Percentiles rank a stretch among this genome's conserved stretches.
Conservation (phyloP, 2,797 vertebrate genomes). For the Onychomys arenicola region DNA sequence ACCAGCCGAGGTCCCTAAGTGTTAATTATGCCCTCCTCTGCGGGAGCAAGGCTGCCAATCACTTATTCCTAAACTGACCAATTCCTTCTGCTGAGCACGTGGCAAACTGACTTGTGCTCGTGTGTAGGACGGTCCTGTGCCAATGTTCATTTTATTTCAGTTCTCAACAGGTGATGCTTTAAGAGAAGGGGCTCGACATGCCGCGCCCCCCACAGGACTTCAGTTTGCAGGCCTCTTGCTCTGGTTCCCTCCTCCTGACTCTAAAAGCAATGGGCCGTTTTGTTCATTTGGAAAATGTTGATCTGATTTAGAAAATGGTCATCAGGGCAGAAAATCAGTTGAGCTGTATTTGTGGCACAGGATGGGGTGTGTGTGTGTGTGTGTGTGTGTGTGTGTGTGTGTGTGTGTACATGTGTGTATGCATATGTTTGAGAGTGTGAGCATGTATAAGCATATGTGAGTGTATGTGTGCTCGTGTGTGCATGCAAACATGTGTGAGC, state of each 20-base stretch:
- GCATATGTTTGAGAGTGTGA: too few relatives aligned
- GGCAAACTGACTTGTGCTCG: background rate
- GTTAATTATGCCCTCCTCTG: background rate
- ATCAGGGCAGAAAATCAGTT: background rate
- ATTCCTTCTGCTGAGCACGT: background rate
- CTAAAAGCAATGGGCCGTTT: background rate
- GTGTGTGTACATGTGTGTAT: too few relatives aligned
- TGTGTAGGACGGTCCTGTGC: background rate
- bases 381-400: background rate
- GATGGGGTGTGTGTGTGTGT: background rate
- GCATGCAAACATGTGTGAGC: rapidly evolving
- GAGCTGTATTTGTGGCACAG: background rate
- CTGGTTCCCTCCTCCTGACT: too few relatives aligned
- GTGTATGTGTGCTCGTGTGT: background rate
- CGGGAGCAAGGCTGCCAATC: background rate
- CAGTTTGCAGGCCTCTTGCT: too few relatives aligned
- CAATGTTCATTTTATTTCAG: background rate
- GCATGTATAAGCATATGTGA: too few relatives aligned
- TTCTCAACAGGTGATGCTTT: constrained; percentile 11
- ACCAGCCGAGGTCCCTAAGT: background rate
- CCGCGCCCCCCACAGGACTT: too few relatives aligned
- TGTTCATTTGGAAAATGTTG: background rate
- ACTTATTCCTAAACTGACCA: constrained; percentile 2
- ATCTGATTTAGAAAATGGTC: constrained; percentile 47
- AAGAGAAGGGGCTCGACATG: background rate